A percentile compares a stretch with the other conserved stretches of the same genome.
Evolutionary conservation across 2,797 vertebrate genomes (phyloP).

Genomic region (Uromys caudimaculatus): DNA sequence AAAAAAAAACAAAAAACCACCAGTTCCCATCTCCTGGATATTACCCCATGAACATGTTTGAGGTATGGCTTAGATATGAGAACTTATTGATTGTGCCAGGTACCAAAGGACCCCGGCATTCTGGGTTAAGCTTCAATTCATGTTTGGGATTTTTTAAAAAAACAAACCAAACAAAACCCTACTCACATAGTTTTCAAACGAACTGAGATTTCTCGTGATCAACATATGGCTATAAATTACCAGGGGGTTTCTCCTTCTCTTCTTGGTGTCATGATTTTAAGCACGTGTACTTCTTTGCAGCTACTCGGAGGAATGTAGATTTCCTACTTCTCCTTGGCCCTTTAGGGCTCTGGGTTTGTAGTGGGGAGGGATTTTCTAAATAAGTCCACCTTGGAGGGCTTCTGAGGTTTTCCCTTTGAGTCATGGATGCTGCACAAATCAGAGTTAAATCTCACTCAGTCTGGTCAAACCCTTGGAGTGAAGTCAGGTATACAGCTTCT

Average conservation of each 20-base stretch:
- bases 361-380: neutral
- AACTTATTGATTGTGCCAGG: neutral
- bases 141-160: neutral
- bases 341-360: neutral
- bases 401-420: neutral
- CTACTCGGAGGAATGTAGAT: neutral
- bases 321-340: neutral
- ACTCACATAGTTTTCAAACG: neutral
- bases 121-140: neutral
- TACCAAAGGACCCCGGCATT: neutral
- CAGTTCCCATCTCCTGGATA: neutral
- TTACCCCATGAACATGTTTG: neutral
- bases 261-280: neutral
- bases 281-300: neutral
- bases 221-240: neutral
- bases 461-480: neutral
- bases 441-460: neutral
- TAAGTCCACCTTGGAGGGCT: neutral
- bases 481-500: neutral
- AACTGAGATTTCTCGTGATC: neutral
- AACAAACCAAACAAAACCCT: neutral
- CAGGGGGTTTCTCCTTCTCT: neutral
- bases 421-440: rapidly evolving
- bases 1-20: neutral
- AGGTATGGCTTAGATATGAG: neutral